Base-by-base conservation (phyloP, 2,888 invertebrate genomes). In the Melanotus villosus region DNA sequence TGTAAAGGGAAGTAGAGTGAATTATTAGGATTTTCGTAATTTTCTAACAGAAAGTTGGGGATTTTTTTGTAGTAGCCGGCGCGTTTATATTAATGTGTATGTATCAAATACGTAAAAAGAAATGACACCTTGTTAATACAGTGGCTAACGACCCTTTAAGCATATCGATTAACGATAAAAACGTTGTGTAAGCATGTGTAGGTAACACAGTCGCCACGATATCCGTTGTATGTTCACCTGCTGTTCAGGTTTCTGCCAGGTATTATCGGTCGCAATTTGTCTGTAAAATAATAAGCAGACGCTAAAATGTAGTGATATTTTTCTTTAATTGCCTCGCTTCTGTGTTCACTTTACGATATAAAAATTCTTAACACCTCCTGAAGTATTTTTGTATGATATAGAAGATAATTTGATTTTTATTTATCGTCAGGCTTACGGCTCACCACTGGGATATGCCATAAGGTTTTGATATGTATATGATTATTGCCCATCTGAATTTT, bases 151-250 rank as follows among this genome's bases (percentile, higher is more conserved):
- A 71, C 68, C 68, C 68, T 68, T 65, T 62, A 60, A 64, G 68
- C 60, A 70, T 76, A 77, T 77, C 77, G 77, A 77, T 77, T 76
- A 76, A 74, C 75, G 76, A 77, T 77, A 76, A 77, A 76, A 75
- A 73, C 63, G 75, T 73, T 73, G 75, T 75, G 74, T 73, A 77
- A 75, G 75, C 76, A 75, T 76, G 73, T 75, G 75, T 77, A 76
- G 58, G 56, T 76, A 74, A 76, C 75, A 76, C 73, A 70, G 72
- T 73, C 66, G 75, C 75, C 74, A 75, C 73, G 73, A 75, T 76
- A 76, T 77, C 75, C 76, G 75, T 69, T 74, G 68, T 68, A 67
- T 70, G 64, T 66, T 74, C 74, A 76, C 76, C 76, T 75, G 76
- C 74, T 73, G 59, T 73, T 69, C 73, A 74, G 73, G 72, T 74